These are phyloP conservation scores for Fregata magnificens DNA, from an alignment of 2,113 vertebrate species.

Conservation along the genomic window DNA sequence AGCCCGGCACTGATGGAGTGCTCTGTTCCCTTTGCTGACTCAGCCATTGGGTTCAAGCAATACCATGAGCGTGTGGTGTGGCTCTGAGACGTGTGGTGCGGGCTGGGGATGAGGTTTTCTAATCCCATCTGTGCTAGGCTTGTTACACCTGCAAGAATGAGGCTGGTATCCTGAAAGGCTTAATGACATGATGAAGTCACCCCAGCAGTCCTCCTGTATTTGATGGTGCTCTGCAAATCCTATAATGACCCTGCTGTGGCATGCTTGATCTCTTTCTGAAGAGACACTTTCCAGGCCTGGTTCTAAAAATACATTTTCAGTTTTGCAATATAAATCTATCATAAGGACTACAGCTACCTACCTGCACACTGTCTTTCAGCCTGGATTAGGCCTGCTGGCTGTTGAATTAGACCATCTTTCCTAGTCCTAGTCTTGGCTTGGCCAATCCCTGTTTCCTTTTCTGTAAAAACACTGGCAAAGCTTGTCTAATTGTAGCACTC, in stretches of 20 bases:
- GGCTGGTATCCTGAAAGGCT: not conserved
- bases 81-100: rapidly evolving
- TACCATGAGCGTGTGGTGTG: rapidly evolving
- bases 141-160: not conserved
- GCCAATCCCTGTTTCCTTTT: not conserved
- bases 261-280: not conserved
- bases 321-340: not conserved
- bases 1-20: rapidly evolving
- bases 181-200: not conserved
- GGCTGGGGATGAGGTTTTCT: not conserved
- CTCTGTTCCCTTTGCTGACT: not conserved
- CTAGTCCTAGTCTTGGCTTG: not conserved
- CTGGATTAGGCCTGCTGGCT: not conserved
- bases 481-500: not conserved
- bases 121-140: not conserved
- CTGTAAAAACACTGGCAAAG: not conserved
- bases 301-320: not conserved
- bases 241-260: not conserved
- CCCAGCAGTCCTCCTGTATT: not conserved
- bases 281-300: not conserved
- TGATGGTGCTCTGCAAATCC: not conserved
- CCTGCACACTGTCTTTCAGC: not conserved
- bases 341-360: not conserved
- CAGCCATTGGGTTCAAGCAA: not conserved
- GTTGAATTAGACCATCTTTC: not conserved